Evolutionary conservation across 2,888 invertebrate species (phyloP), one percentile per base, ranked within the genome.

Genomic region (Volucella inanis): DNA sequence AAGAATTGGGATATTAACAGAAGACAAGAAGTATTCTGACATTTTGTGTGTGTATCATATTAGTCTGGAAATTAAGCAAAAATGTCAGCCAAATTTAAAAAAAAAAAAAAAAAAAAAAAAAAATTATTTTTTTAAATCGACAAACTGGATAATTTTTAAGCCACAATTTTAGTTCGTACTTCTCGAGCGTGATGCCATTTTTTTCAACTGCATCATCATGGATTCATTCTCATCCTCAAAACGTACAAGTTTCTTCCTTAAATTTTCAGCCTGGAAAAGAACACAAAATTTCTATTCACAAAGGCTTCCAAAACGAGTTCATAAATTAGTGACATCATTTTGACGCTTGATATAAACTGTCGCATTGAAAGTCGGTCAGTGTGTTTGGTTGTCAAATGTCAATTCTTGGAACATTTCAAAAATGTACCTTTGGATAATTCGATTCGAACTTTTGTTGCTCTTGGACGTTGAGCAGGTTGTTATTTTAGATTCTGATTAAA

Each of bases 201-300:
- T 98, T 94, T 98, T 97, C 93, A 98, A 95, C 94, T 98, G 98
- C 94, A 97, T 94, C 93, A 97, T 95, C 93, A 98, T 94, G 89
- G 97, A 97, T 93, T 99, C 98, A 94, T 98, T 98, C 94, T 99
- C 98, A 92, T 98, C 98, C 93, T 99, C 98, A 92, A 98, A 95
- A 90, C 98, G 95, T 91, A 96, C 95, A 91, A 97, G 95, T 93
- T 97, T 97, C 94, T 96, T 97, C 93, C 97, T 94, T 92, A 96
- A 94, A 93, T 95, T 96, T 94, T 96, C 95, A 92, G 95, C 96
- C 96, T 96, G 95, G 92, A 95, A 93, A 87, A 88, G 88, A 88
- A 88, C 74, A 88, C 77, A 82, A 88, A 31, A 65, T 87, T 77
- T 52, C 70, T 64, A 47, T 14, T 18, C 31, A 50, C 18, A 31